A percentile compares a stretch with the other conserved stretches of the same genome.
phyloP scores from a whole-genome alignment of 2,113 vertebrate genomes.

The Lamprologus ornatipinnis region DNA sequence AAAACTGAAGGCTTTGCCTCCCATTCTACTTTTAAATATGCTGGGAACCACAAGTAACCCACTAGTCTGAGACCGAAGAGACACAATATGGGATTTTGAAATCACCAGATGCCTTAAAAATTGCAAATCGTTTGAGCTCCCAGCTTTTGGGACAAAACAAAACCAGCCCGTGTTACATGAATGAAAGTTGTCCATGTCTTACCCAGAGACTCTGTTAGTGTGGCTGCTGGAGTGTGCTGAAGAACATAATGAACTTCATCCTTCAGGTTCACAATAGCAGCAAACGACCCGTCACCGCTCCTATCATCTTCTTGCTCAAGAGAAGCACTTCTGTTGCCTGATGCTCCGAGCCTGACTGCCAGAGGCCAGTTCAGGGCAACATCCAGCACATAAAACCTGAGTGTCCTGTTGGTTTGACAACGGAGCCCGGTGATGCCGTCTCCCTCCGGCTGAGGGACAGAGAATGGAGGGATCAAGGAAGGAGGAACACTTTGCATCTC shows the following conservation, averaged over 20 bases:
- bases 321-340: constrained; percentile 24
- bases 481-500: neutral
- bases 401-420: constrained; percentile 92
- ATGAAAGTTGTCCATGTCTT: constrained; percentile 9
- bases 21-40: neutral
- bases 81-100: neutral
- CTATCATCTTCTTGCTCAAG: constrained; percentile 10
- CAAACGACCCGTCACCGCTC: constrained; percentile 69
- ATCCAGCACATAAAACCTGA: constrained; percentile 91
- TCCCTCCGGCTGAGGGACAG: constrained; percentile 14
- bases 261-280: constrained; percentile 84
- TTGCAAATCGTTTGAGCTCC: too few species aligned
- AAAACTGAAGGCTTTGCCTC: neutral
- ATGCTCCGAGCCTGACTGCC: constrained; percentile 84
- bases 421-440: constrained; percentile 79
- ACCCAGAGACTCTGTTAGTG: constrained; percentile 79
- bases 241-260: constrained; percentile 92
- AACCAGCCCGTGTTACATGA: neutral
- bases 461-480: neutral
- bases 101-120: neutral
- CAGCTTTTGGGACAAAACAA: neutral
- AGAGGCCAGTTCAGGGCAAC: constrained; percentile 88
- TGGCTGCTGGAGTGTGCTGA: constrained; percentile 70
- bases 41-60: neutral
- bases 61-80: neutral